Evolutionary conservation across 1,140 invertebrate genomes (phyloP).

Genomic region (Lineus longissimus): DNA sequence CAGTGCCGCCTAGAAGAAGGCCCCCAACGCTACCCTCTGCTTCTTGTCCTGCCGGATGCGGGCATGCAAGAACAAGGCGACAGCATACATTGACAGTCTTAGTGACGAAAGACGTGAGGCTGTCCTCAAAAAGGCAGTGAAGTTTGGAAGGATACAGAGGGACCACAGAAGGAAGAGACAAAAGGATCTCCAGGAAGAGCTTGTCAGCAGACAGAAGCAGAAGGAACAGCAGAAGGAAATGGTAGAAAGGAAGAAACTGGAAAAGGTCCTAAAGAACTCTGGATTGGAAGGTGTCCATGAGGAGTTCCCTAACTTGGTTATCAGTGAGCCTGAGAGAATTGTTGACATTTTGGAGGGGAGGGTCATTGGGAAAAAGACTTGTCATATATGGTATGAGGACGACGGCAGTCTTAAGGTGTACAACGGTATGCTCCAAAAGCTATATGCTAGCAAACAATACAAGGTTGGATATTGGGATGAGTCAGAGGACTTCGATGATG

Average conservation of each 20-base stretch:
- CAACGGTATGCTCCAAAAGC: conserved; percentile 11
- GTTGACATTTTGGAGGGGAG: background rate
- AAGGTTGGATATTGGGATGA: conserved; percentile 7
- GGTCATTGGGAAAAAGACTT: background rate
- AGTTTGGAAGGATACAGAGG: conserved; percentile 6
- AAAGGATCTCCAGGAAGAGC: no score
- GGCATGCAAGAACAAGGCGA: conserved; percentile 13
- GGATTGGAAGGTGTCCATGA: background rate
- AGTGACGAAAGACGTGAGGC: background rate
- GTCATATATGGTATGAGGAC: conserved; percentile 3
- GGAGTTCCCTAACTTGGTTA: background rate
- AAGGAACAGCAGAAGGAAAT: no score
- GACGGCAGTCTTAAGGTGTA: background rate
- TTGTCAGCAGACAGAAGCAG: no score
- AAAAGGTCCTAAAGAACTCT: background rate
- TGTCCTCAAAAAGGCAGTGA: conserved; percentile 4
- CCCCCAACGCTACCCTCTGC: conserved; percentile 16
- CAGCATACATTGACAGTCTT: conserved; percentile 7
- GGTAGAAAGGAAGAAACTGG: background rate
- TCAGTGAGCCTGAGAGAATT: background rate
- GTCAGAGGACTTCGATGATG: conserved; percentile 10
- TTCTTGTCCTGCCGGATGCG: conserved; percentile 15
- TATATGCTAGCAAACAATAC: conserved; percentile 8
- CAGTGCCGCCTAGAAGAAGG: no score
- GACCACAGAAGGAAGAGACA: no score